phyloP scores from a whole-genome alignment of 2,797 vertebrate species.

The Anguilla pacifica region DNA sequence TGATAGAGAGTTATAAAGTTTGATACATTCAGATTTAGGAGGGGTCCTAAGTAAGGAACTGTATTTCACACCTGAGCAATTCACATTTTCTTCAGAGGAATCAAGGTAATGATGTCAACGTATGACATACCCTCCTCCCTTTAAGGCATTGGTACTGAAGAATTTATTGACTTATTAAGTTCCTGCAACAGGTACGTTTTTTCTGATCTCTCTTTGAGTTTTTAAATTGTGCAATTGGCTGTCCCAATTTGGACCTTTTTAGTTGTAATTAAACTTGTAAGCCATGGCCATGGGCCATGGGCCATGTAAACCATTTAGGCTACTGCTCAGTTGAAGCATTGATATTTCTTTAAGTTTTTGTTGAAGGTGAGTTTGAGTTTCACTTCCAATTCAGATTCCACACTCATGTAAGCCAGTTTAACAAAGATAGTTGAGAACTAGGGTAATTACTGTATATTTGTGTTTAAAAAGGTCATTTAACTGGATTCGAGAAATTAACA shows the following conservation, averaged over 20 bases:
- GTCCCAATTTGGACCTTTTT: neutral
- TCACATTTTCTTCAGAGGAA: too few relatives aligned
- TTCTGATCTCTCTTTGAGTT: neutral
- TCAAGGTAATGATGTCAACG: too few relatives aligned
- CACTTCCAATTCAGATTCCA: neutral
- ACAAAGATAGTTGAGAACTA: too few relatives aligned
- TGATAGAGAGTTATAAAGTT: too few relatives aligned
- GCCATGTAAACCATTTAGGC: neutral
- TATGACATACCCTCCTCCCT: too few relatives aligned
- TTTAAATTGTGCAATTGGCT: neutral
- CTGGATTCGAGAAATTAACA: neutral
- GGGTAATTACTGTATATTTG: neutral
- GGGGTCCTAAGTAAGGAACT: neutral
- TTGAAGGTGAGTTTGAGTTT: neutral
- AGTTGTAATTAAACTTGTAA: neutral
- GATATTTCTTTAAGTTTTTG: neutral
- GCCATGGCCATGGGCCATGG: neutral
- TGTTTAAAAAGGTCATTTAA: neutral
- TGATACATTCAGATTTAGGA: neutral
- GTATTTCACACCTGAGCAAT: too few relatives aligned
- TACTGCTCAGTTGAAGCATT: neutral
- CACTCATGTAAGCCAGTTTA: too few relatives aligned
- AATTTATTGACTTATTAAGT: neutral
- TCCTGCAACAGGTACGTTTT: too few relatives aligned
- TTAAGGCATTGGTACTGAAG: neutral